Conservation (phyloP, 30 jellyfish, hydroid and myxozoan species). For the Chrysaora quinquecirrha region DNA sequence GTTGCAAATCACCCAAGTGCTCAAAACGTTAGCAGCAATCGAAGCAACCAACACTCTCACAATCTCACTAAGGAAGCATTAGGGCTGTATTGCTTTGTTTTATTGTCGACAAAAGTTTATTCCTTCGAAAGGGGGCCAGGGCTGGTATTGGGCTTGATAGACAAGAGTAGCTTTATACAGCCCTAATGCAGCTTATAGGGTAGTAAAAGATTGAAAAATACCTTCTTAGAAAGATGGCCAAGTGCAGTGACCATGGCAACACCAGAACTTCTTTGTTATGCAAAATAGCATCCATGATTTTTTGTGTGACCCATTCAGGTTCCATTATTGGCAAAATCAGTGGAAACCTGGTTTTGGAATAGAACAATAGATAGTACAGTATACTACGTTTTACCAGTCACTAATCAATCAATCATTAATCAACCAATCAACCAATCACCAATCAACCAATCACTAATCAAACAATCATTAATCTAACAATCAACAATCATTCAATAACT, state of each 20-base stretch:
- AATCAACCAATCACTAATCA: too few species aligned
- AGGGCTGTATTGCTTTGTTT: neutral
- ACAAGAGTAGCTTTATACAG: neutral
- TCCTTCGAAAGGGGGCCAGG: too few species aligned
- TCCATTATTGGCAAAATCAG: constrained; percentile 69
- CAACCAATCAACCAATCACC: too few species aligned
- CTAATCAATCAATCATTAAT: too few species aligned
- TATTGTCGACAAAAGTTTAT: too few species aligned
- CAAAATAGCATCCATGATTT: constrained; percentile 81
- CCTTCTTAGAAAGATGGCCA: constrained; percentile 48
- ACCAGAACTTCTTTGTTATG: constrained; percentile 61
- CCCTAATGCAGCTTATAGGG: too few species aligned
- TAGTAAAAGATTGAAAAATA: constrained; percentile 10
- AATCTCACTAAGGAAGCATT: neutral
- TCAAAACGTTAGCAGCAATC: neutral
- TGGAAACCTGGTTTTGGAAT: constrained; percentile 89
- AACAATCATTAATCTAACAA: too few species aligned
- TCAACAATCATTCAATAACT: neutral
- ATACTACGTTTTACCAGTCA: too few species aligned
- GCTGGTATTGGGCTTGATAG: too few species aligned
- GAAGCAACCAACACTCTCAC: neutral
- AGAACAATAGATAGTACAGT: too few species aligned
- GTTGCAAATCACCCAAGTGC: neutral
- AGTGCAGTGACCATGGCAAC: constrained; percentile 63
- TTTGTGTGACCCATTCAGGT: constrained; percentile 71